Evolutionary conservation across 2,797 vertebrate species (phyloP), one percentile per base, ranked within the genome.

Genomic region (Sebastes baramenuke): DNA sequence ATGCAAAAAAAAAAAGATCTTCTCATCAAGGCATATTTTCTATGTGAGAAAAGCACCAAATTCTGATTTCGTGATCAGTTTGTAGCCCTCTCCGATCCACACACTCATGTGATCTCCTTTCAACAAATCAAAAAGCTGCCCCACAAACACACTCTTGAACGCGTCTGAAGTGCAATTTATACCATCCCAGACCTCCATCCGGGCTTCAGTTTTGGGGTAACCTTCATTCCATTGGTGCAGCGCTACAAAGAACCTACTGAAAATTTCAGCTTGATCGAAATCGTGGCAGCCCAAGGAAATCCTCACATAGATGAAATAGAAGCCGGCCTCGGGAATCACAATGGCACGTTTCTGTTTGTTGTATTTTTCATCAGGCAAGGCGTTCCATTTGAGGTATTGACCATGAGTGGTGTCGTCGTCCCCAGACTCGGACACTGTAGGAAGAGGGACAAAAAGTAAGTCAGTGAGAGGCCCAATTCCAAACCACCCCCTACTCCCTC

Each of bases 121-220:
- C 1, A 0, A 0, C 65, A 89, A 29, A 0, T 85, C 11, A 12
- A 72, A 80, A 9, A 83, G 75, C 6, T 64, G 55, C 3, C 78
- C 86, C 7, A 85, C 30, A 32, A 58, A 85, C 30, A 89, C 4
- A 14, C 0, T 74, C 42, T n/a, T 75, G 55, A 0, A 25, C 2
- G 1, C 0, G 0, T 2, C 0, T 5, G 1, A 0, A 6, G 2
- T 1, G n/a, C 84, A 83, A 0, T 0, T 1, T 5, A 82, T 0
- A 3, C 16, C 8, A 1, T 85, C 75, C 18, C 0, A 0, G 69
- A 20, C 22, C 0, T n/a, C 1, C 1, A 2, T 4, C 10, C 46
- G 0, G 0, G 0, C 0, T 0, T 1, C 0, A 2, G 0, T 24
- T 2, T 2, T 0, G 2, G 2, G 0, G 8, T 87, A 87, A 1